Evolutionary conservation across 2,797 vertebrate genomes (phyloP).

Genomic region (Erethizon dorsatum): DNA sequence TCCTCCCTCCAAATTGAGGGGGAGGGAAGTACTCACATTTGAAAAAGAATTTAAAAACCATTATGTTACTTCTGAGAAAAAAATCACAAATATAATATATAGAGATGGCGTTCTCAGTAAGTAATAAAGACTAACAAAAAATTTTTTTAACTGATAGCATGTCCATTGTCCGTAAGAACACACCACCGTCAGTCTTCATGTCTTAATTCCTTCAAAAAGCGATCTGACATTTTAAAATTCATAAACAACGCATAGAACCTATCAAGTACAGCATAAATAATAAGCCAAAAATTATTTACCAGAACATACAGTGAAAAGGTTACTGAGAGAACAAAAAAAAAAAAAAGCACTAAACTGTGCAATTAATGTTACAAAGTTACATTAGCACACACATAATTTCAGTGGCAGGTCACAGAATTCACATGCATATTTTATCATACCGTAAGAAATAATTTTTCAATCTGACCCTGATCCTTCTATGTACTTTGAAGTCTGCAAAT

Average conservation of each 20-base stretch:
- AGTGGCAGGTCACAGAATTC: conserved; percentile 88
- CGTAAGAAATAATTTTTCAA: conserved; percentile 90
- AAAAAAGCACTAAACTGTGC: conserved; percentile 81
- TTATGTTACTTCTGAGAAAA: conserved; percentile 42
- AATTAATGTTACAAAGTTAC: conserved; percentile 90
- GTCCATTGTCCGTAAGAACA: not conserved
- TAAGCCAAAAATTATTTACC: conserved; percentile 70
- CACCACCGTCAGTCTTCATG: not conserved
- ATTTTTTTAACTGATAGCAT: conserved; percentile 31
- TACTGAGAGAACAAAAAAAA: not conserved
- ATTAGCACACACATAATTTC: conserved; percentile 91
- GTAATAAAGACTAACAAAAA: conserved; percentile 45
- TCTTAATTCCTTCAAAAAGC: not conserved
- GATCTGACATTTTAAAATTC: conserved; percentile 47
- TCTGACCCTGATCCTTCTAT: conserved; percentile 90
- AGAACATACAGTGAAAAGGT: conserved; percentile 72
- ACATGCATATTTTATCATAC: conserved; percentile 92
- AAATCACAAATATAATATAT: not conserved
- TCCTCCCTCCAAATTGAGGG: not conserved
- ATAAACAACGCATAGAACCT: conserved; percentile 54
- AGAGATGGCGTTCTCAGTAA: conserved; percentile 14
- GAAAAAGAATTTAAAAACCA: conserved; percentile 36
- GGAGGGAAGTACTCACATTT: not conserved
- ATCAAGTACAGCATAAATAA: conserved; percentile 62
- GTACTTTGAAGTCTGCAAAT: conserved; percentile 91